Percentiles rank a stretch among this genome's conserved stretches.
These are phyloP conservation scores for Ormia ochracea DNA, from an alignment of 2,888 invertebrate genomes.

Conservation along the genomic window DNA sequence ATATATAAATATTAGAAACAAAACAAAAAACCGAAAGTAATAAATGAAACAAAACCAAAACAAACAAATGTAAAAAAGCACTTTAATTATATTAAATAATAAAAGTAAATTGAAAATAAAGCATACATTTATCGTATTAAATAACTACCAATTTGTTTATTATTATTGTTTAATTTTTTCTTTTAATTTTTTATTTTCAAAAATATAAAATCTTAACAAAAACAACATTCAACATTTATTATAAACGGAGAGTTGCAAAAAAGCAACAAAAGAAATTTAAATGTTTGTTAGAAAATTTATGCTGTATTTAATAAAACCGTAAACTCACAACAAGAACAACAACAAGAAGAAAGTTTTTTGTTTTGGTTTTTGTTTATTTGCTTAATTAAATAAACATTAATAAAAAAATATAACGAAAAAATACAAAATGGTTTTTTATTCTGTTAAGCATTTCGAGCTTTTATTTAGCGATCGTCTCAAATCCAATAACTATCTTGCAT, in stretches of 20 bases:
- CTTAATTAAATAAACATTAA: slow-evolving; percentile 47
- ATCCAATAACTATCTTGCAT: not conserved
- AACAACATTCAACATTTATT: slow-evolving; percentile 38
- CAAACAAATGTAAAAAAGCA: slow-evolving; percentile 61
- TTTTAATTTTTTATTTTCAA: not conserved
- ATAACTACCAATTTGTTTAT: slow-evolving; percentile 24
- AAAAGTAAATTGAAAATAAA: slow-evolving; percentile 50
- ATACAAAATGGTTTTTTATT: slow-evolving; percentile 38
- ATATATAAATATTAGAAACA: slow-evolving; percentile 54
- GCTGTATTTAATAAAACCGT: slow-evolving; percentile 34
- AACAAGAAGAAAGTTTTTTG: slow-evolving; percentile 26
- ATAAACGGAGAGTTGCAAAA: slow-evolving; percentile 41
- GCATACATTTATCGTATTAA: slow-evolving; percentile 50
- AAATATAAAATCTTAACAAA: slow-evolving; percentile 31
- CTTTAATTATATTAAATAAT: slow-evolving; percentile 60
- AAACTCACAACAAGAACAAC: slow-evolving; percentile 13
- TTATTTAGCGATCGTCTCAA: too few relatives aligned
- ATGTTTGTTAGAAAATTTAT: slow-evolving; percentile 53
- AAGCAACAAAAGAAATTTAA: slow-evolving; percentile 32
- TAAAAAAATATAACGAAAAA: slow-evolving; percentile 28
- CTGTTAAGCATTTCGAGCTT: too few relatives aligned
- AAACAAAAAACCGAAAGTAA: not conserved
- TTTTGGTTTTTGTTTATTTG: slow-evolving; percentile 46
- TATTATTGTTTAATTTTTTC: not conserved
- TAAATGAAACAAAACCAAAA: slow-evolving; percentile 28